These are phyloP conservation scores for Ennomos fuscantarius DNA, from an alignment of 2,888 invertebrate genomes.

Conservation along the genomic window DNA sequence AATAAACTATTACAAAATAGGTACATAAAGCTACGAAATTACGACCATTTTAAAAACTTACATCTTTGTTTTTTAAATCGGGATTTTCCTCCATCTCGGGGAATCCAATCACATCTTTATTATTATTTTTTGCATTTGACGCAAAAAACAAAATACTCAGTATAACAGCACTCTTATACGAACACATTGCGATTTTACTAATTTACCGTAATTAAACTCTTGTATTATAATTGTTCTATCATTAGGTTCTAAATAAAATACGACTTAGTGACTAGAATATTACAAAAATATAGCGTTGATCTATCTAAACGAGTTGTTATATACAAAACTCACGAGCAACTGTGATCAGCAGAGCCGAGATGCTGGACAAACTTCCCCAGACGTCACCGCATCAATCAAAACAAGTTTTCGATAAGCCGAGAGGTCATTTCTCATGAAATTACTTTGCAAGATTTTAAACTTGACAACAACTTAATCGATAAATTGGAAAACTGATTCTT, in stretches of 20 bases:
- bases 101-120: conserved; percentile 67
- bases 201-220: background rate
- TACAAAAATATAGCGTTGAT: background rate
- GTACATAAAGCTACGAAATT: too few relatives aligned
- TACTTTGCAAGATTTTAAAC: too few relatives aligned
- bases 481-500: too few relatives aligned
- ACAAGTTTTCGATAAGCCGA: conserved; percentile 59
- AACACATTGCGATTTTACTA: conserved; percentile 7
- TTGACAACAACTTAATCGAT: too few relatives aligned
- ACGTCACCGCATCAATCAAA: conserved; percentile 57
- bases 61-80: conserved; percentile 67
- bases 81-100: conserved; percentile 72
- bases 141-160: conserved; percentile 46
- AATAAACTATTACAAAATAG: too few relatives aligned
- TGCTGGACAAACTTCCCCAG: conserved; percentile 51
- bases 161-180: conserved; percentile 40
- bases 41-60: conserved; percentile 49
- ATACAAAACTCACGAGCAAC: conserved; percentile 48
- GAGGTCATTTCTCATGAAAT: conserved; percentile 38
- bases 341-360: conserved; percentile 42
- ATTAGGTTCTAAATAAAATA: conserved; percentile 3
- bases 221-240: too few relatives aligned
- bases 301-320: conserved; percentile 35
- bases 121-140: conserved; percentile 45
- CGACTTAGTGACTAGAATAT: conserved; percentile 30